Percentiles rank a stretch among this genome's conserved stretches.
Conservation (phyloP, 2,888 invertebrate species). For the Dolichopus griseipennis region DNA sequence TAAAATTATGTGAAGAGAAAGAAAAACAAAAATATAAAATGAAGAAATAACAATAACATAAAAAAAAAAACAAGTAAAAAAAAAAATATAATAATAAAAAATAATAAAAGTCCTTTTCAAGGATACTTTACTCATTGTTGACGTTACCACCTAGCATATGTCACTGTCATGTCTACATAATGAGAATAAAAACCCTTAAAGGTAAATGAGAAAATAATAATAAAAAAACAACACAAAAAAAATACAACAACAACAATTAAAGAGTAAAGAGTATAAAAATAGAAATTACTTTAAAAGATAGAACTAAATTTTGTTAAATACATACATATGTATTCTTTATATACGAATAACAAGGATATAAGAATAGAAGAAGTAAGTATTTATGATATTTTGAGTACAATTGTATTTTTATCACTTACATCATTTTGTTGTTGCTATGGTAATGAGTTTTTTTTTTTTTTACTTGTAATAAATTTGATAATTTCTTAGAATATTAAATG, state of each 20-base stretch:
- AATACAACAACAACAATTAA: too few species aligned
- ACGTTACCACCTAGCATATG: conserved; percentile 6
- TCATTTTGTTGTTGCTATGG: too few species aligned
- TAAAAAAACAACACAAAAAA: not conserved
- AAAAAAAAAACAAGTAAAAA: not conserved
- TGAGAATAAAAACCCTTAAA: not conserved
- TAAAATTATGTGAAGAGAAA: not conserved
- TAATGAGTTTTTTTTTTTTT: too few species aligned
- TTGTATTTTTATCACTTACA: too few species aligned
- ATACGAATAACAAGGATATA: not conserved
- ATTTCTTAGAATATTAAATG: too few species aligned
- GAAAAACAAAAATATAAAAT: not conserved
- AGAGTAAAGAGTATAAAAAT: not conserved
- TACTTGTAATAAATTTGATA: too few species aligned
- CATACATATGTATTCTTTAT: too few species aligned
- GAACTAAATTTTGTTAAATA: not conserved
- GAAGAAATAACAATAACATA: not conserved
- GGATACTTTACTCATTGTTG: not conserved
- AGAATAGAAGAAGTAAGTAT: not conserved
- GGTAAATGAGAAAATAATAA: not conserved
- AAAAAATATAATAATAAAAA: not conserved
- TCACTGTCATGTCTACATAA: conserved; percentile 6
- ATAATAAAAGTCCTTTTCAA: conserved; percentile 6
- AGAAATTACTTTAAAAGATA: not conserved
- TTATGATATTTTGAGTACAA: too few species aligned